These are phyloP conservation scores for Neomonachus schauinslandi DNA, from an alignment of 2,113 vertebrate genomes.

Conservation along the genomic window DNA sequence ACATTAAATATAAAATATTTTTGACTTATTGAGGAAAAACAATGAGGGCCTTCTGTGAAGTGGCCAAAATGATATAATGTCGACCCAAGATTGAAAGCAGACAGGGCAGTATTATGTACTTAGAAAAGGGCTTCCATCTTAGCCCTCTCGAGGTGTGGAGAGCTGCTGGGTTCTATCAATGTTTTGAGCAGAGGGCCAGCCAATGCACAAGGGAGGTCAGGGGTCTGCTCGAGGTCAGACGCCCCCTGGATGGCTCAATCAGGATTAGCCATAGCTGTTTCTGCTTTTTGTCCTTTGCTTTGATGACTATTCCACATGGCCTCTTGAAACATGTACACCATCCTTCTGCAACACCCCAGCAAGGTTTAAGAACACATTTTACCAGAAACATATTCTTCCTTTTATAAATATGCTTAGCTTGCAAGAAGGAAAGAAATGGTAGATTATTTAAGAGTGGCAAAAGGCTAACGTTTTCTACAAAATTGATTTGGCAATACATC, in stretches of 20 bases:
- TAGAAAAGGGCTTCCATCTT: slow-evolving; percentile 41
- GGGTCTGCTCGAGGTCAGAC: not conserved
- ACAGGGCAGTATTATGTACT: slow-evolving; percentile 12
- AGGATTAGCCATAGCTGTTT: slow-evolving; percentile 25
- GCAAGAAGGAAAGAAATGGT: not conserved
- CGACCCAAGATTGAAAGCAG: slow-evolving; percentile 39
- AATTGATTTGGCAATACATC: slow-evolving; percentile 67
- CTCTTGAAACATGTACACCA: not conserved
- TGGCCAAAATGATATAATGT: not conserved
- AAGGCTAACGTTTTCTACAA: slow-evolving; percentile 67
- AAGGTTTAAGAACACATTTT: slow-evolving; percentile 36
- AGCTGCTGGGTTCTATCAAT: slow-evolving; percentile 46
- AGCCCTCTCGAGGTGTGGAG: not conserved
- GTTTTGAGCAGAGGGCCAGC: not conserved
- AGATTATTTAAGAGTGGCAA: slow-evolving; percentile 53
- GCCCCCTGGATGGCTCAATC: not conserved
- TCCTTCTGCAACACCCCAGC: not conserved
- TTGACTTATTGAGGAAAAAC: not conserved
- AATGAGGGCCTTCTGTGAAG: not conserved
- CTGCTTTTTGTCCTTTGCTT: slow-evolving; percentile 66
- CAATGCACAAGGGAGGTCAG: slow-evolving; percentile 44
- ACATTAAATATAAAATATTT: slow-evolving; percentile 24
- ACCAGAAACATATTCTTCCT: slow-evolving; percentile 18
- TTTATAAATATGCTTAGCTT: slow-evolving; percentile 63
- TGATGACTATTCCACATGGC: slow-evolving; percentile 45